These are phyloP conservation scores for zebrafish (Danio rerio) DNA, from an alignment of 2,113 vertebrate genomes.

Conservation along the genomic window DNA sequence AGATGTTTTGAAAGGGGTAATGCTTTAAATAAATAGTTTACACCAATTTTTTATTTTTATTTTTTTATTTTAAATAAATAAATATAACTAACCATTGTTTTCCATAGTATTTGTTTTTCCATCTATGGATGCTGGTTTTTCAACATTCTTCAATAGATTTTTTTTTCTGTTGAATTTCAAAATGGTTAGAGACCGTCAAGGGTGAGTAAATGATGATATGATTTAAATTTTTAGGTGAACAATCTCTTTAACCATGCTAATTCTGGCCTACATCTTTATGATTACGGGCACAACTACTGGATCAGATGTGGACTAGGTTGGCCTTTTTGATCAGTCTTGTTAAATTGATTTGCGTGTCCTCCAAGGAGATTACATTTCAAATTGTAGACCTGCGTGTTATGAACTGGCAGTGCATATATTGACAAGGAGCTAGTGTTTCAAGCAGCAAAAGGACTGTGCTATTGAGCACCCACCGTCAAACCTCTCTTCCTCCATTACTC, in stretches of 20 bases:
- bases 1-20: not conserved
- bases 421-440: constrained; percentile 67
- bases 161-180: too few species aligned
- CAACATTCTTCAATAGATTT: too few species aligned
- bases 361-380: constrained; percentile 68
- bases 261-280: constrained; percentile 7
- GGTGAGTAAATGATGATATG: too few species aligned
- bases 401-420: constrained; percentile 61
- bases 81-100: too few species aligned
- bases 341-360: constrained; percentile 63
- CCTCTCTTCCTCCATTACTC: constrained; percentile 52
- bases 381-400: constrained; percentile 58
- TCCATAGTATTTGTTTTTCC: too few species aligned
- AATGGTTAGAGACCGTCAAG: too few species aligned
- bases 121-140: too few species aligned
- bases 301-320: constrained; percentile 28
- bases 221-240: too few species aligned
- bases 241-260: too few species aligned
- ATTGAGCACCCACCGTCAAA: constrained; percentile 48
- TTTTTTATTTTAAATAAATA: too few species aligned
- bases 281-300: constrained; percentile 31
- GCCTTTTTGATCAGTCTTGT: constrained; percentile 35
- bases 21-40: not conserved
- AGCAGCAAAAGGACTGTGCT: constrained; percentile 41
- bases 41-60: too few species aligned